phyloP scores from a whole-genome alignment of 2,888 invertebrate species.

The Latheticus oryzae region DNA sequence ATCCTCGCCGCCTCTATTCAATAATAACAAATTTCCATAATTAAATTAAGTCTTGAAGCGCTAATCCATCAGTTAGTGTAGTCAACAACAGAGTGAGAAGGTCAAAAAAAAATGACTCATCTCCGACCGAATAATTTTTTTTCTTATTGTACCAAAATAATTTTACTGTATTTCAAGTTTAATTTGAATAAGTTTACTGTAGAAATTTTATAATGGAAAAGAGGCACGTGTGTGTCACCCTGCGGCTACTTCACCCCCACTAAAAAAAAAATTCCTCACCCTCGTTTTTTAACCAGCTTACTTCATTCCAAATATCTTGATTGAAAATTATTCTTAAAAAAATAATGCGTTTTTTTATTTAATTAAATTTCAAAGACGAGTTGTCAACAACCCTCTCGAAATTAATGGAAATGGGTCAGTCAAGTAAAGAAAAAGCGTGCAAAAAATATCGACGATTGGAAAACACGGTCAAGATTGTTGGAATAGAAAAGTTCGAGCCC shows the following conservation, averaged over 20 bases:
- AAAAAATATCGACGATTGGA: background rate
- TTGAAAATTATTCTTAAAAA: no score
- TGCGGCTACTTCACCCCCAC: constrained; percentile 52
- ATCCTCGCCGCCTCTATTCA: constrained; percentile 40
- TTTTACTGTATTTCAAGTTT: no score
- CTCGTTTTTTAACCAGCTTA: constrained; percentile 54
- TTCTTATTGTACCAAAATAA: constrained; percentile 12
- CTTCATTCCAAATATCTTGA: constrained; percentile 56
- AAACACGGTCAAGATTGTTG: constrained; percentile 10
- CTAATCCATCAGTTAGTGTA: constrained; percentile 50
- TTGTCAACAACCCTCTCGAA: constrained; percentile 13
- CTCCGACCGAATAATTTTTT: constrained; percentile 23
- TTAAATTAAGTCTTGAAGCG: constrained; percentile 53
- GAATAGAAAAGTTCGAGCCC: constrained; percentile 4
- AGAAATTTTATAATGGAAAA: constrained; percentile 46
- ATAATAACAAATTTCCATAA: constrained; percentile 55
- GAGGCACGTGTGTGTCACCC: constrained; percentile 46
- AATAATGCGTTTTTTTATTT: constrained; percentile 32
- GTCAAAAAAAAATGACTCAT: constrained; percentile 43
- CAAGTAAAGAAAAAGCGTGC: constrained; percentile 3
- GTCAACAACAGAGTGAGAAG: constrained; percentile 11
- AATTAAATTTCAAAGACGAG: constrained; percentile 19
- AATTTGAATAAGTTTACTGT: constrained; percentile 30
- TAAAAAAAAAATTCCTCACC: constrained; percentile 48
- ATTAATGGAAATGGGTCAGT: constrained; percentile 13